Conservation (phyloP, 2,888 invertebrate species). For the Drosophila monieri region DNA sequence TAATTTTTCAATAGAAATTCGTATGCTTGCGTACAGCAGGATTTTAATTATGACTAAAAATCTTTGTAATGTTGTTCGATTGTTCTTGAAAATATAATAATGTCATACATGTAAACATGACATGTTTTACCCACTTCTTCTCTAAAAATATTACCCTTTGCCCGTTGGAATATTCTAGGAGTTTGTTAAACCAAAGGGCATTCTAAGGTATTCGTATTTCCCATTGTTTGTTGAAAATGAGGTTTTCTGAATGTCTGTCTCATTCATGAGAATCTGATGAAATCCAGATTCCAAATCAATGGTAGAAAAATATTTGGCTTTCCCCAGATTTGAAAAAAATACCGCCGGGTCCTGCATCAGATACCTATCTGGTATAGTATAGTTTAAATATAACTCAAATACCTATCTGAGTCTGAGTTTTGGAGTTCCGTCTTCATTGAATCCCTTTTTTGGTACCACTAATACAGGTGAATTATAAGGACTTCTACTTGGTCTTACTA, state of each 20-base stretch:
- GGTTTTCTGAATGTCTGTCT: too few species aligned
- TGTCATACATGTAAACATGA: background rate
- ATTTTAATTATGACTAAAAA: too few species aligned
- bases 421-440: background rate
- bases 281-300: too few species aligned
- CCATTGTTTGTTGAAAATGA: too few species aligned
- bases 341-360: background rate
- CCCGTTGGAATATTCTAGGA: background rate
- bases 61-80: background rate
- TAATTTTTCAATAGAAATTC: background rate
- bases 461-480: constrained; percentile 1
- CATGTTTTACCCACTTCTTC: background rate
- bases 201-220: too few species aligned
- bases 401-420: background rate
- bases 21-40: background rate
- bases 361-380: background rate
- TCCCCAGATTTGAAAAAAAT: background rate
- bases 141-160: background rate
- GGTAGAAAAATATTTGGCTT: background rate
- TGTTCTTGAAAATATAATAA: background rate
- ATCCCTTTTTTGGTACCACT: constrained; percentile 5
- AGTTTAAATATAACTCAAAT: constrained; percentile 5
- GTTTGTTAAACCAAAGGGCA: too few species aligned
- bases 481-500: too few species aligned
- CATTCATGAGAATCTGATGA: too few species aligned